Percentiles rank a stretch among this genome's conserved stretches.
phyloP scores from a whole-genome alignment of 2,113 vertebrate genomes.

The Rhinichthys klamathensis region DNA sequence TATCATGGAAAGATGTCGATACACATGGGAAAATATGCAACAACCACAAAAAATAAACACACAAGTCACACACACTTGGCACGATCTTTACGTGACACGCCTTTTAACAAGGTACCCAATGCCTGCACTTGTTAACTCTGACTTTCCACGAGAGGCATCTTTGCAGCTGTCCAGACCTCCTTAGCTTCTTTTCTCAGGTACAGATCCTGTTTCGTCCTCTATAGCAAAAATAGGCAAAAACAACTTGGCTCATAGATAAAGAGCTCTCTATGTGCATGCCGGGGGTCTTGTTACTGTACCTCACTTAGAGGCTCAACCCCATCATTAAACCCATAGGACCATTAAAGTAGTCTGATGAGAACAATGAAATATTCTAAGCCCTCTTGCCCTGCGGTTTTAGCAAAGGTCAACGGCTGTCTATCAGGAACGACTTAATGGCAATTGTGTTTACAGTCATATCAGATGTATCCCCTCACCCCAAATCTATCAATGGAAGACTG shows the following conservation, averaged over 20 bases:
- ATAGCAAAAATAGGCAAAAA: slow-evolving; percentile 60
- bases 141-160: slow-evolving; percentile 9
- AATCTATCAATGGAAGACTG: slow-evolving; percentile 49
- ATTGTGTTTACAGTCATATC: slow-evolving; percentile 28
- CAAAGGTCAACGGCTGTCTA: slow-evolving; percentile 33
- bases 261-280: slow-evolving; percentile 34
- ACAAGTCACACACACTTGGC: neutral
- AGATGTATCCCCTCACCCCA: slow-evolving; percentile 32
- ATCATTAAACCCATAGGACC: slow-evolving; percentile 35
- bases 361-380: slow-evolving; percentile 46
- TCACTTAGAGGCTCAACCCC: slow-evolving; percentile 36
- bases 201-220: slow-evolving; percentile 57
- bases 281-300: slow-evolving; percentile 48
- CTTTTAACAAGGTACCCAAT: neutral
- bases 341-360: slow-evolving; percentile 30
- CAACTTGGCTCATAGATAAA: slow-evolving; percentile 39
- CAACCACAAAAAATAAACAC: slow-evolving; percentile 24
- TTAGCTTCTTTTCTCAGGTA: slow-evolving; percentile 53
- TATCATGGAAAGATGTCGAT: slow-evolving; percentile 1
- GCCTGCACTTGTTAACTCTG: slow-evolving; percentile 10
- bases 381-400: slow-evolving; percentile 37
- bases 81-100: neutral
- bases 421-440: slow-evolving; percentile 29
- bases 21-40: slow-evolving; percentile 13
- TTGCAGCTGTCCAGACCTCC: slow-evolving; percentile 52